Evolutionary conservation across 1,140 invertebrate species (phyloP).

Genomic region (Apis mellifera): Amel_HAv3.1 CM009934.2:11096501-11097000

Average conservation of each 20-base stretch:
- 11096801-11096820: slow-evolving; percentile 57
- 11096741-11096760: slow-evolving; percentile 53
- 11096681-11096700: slow-evolving; percentile 5
- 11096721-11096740: slow-evolving; percentile 52
- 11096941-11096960: slow-evolving; percentile 28
- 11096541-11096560: slow-evolving; percentile 64
- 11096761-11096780: slow-evolving; percentile 61
- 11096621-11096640: slow-evolving; percentile 40
- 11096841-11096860: slow-evolving; percentile 40
- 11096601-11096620: slow-evolving; percentile 64
- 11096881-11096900: slow-evolving; percentile 50
- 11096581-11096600: slow-evolving; percentile 75
- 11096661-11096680: slow-evolving; percentile 48
- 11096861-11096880: slow-evolving; percentile 33
- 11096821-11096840: slow-evolving; percentile 20
- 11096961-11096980: slow-evolving; percentile 51
- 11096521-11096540: background rate
- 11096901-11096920: slow-evolving; percentile 64
- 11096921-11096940: slow-evolving; percentile 27
- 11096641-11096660: slow-evolving; percentile 41
- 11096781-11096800: slow-evolving; percentile 52
- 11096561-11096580: slow-evolving; percentile 53
- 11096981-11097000: slow-evolving; percentile 16
- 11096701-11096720: slow-evolving; percentile 46
- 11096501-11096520: background rate